A percentile compares a stretch with the other conserved stretches of the same genome.
Evolutionary conservation across 2,113 vertebrate species (phyloP).

Genomic region (Cariama cristata): DNA sequence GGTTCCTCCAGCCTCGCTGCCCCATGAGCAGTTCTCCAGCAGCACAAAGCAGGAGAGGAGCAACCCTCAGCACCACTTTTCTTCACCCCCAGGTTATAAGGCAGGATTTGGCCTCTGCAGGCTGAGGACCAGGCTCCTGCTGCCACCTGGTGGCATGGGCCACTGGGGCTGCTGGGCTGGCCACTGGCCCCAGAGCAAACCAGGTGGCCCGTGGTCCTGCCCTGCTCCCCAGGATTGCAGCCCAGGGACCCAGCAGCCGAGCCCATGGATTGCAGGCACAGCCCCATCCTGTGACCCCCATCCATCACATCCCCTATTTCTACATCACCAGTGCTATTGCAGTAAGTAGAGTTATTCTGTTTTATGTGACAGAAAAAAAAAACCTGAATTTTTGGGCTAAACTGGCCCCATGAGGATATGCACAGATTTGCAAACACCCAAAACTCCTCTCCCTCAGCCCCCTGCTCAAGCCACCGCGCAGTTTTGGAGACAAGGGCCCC

Average conservation of each 20-base stretch:
- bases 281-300: neutral
- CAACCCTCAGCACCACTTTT: neutral
- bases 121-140: neutral
- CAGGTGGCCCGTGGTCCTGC: rapidly evolving
- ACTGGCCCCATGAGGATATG: rapidly evolving
- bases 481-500: neutral
- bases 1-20: neutral
- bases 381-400: neutral
- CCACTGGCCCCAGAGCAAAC: neutral
- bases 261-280: too few species aligned
- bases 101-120: too few species aligned
- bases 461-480: rapidly evolving
- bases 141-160: neutral
- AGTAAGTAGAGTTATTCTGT: too few species aligned
- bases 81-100: too few species aligned
- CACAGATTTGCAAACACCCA: rapidly evolving
- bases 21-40: neutral
- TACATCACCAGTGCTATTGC: neutral
- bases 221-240: neutral
- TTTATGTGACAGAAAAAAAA: rapidly evolving
- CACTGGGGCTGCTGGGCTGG: neutral
- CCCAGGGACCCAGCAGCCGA: neutral
- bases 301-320: neutral
- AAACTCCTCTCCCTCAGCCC: too few species aligned
- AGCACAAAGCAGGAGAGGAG: neutral